Conservation (phyloP, 2,888 invertebrate genomes). For the Vanessa cardui region DNA sequence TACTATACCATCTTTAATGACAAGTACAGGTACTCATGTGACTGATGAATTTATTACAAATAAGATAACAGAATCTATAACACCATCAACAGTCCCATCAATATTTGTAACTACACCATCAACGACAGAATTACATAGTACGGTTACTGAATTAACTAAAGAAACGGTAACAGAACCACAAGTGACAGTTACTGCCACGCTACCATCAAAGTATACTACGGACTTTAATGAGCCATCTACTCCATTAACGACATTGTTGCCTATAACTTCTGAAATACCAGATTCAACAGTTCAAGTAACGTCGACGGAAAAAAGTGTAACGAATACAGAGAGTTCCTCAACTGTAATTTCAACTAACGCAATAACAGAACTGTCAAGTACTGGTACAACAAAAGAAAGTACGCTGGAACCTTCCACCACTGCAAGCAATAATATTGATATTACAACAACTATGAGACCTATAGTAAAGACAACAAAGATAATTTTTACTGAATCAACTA, state of each 20-base stretch:
- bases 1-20: too few species aligned
- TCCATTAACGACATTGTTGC: background rate
- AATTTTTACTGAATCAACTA: background rate
- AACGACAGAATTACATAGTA: background rate
- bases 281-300: background rate
- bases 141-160: background rate
- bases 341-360: background rate
- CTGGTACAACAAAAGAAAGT: background rate
- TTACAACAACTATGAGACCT: background rate
- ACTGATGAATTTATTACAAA: too few species aligned
- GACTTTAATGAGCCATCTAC: background rate
- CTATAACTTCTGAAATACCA: background rate
- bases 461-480: too few species aligned
- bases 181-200: background rate
- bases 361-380: background rate
- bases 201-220: conserved; percentile 9
- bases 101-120: too few species aligned
- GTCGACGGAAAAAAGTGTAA: background rate
- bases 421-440: too few species aligned
- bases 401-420: background rate
- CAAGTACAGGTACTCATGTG: too few species aligned
- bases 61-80: too few species aligned
- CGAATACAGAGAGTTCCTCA: background rate
- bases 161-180: conserved; percentile 1
- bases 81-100: too few species aligned